Conservation (phyloP, 2,797 vertebrate species). For the Anas flavirostris region DNA sequence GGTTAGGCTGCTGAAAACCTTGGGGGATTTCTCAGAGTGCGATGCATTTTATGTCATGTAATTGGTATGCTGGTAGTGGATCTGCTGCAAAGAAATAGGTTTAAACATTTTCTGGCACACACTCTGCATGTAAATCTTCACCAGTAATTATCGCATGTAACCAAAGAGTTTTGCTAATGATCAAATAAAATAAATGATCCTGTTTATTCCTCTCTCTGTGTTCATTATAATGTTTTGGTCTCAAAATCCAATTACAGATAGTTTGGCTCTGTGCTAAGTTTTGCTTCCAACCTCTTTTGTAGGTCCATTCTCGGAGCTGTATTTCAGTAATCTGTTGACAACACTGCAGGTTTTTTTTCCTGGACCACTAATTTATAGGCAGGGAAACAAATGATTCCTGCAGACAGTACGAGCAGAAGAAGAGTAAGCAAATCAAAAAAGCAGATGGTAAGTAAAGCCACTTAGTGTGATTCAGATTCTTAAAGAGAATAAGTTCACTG, state of each 20-base stretch:
- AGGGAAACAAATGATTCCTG: slow-evolving; percentile 50
- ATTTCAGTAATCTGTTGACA: slow-evolving; percentile 54
- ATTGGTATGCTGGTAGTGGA: slow-evolving; percentile 33
- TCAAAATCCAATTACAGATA: slow-evolving; percentile 27
- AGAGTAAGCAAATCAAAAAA: slow-evolving; percentile 60
- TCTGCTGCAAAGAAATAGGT: background rate
- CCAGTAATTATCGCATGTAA: slow-evolving; percentile 25
- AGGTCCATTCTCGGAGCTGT: background rate
- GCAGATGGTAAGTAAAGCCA: slow-evolving; percentile 40
- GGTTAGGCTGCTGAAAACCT: slow-evolving; percentile 43
- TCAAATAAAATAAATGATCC: background rate
- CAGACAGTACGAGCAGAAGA: background rate
- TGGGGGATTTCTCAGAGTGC: slow-evolving; percentile 26
- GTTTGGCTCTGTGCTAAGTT: slow-evolving; percentile 15
- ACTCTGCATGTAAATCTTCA: slow-evolving; percentile 16
- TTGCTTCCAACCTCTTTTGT: slow-evolving; percentile 36
- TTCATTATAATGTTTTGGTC: slow-evolving; percentile 19
- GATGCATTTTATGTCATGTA: slow-evolving; percentile 5
- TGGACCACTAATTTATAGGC: slow-evolving; percentile 39
- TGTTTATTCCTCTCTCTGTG: slow-evolving; percentile 23
- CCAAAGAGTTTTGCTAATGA: slow-evolving; percentile 11
- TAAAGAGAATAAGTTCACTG: slow-evolving; percentile 30
- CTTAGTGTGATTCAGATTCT: slow-evolving; percentile 43
- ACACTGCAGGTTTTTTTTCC: slow-evolving; percentile 21
- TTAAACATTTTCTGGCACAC: slow-evolving; percentile 20